These are phyloP conservation scores for Mystacornis crossleyi DNA, from an alignment of 2,113 vertebrate species.

Conservation along the genomic window DNA sequence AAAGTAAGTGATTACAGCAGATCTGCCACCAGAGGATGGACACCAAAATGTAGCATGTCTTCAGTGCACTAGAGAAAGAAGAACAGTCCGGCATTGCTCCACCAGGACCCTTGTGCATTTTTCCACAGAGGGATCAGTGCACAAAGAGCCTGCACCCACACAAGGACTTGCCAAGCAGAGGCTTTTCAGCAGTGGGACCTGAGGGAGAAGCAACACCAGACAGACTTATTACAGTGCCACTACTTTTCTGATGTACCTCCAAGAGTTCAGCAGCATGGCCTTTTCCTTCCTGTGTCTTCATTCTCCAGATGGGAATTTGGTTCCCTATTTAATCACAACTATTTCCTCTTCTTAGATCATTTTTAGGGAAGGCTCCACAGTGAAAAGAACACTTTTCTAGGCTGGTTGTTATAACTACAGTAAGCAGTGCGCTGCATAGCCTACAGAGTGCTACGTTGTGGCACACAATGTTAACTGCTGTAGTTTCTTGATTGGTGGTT, in stretches of 20 bases:
- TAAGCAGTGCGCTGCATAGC: rapidly evolving
- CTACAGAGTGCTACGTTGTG: rapidly evolving
- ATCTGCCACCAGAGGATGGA: background rate
- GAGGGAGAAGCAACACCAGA: background rate
- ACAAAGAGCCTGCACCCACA: background rate
- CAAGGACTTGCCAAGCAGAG: rapidly evolving
- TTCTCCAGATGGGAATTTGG: background rate
- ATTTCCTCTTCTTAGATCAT: background rate
- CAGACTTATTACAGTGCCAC: background rate
- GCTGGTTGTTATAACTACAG: background rate
- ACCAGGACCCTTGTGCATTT: background rate
- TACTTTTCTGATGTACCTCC: background rate
- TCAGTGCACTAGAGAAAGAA: rapidly evolving
- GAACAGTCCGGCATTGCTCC: background rate
- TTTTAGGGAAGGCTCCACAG: background rate
- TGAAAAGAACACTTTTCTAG: background rate
- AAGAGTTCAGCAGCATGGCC: rapidly evolving
- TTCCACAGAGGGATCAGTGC: background rate
- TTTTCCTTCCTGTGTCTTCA: background rate
- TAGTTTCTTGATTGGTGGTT: background rate
- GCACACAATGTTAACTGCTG: background rate
- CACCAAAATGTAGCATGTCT: rapidly evolving
- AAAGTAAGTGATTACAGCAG: background rate
- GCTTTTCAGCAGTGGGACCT: background rate
- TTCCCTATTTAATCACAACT: background rate